phyloP scores from a whole-genome alignment of 35 echinoderm and acorn worm species.

The Eucidaris tribuloides region DNA sequence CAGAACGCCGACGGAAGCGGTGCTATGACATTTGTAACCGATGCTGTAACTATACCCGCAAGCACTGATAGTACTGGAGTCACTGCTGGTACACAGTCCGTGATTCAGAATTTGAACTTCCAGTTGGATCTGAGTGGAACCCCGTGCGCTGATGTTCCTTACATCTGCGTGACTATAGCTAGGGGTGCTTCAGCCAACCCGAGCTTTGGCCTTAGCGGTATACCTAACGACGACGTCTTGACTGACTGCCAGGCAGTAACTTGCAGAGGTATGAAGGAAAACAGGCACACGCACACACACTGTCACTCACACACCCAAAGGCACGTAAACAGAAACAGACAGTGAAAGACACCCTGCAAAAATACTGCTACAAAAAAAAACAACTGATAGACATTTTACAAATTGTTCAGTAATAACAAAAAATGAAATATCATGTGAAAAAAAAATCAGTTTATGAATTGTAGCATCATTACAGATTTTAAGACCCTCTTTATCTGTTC shows the following conservation, averaged over 20 bases:
- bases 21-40: neutral
- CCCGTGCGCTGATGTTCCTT: slow-evolving; percentile 50
- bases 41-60: neutral
- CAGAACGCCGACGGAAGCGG: slow-evolving; percentile 17
- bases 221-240: slow-evolving; percentile 47
- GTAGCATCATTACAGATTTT: too few relatives aligned
- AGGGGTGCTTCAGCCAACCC: slow-evolving; percentile 13
- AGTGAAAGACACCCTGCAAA: too few relatives aligned
- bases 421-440: too few relatives aligned
- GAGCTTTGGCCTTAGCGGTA: slow-evolving; percentile 43
- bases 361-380: too few relatives aligned
- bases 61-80: slow-evolving; percentile 10
- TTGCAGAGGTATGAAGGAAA: slow-evolving; percentile 65
- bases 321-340: too few relatives aligned
- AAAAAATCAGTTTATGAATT: too few relatives aligned
- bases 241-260: slow-evolving; percentile 31
- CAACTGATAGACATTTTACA: too few relatives aligned
- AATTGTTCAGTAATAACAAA: too few relatives aligned
- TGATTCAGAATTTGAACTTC: neutral
- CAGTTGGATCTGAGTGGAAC: slow-evolving; percentile 18
- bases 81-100: neutral
- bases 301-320: too few relatives aligned
- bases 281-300: too few relatives aligned
- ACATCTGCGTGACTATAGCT: slow-evolving; percentile 54
- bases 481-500: too few relatives aligned